A percentile compares a stretch with the other conserved stretches of the same genome.
These are phyloP conservation scores for Hypanus sabinus DNA, from an alignment of 2,113 vertebrate genomes.

Conservation along the genomic window DNA sequence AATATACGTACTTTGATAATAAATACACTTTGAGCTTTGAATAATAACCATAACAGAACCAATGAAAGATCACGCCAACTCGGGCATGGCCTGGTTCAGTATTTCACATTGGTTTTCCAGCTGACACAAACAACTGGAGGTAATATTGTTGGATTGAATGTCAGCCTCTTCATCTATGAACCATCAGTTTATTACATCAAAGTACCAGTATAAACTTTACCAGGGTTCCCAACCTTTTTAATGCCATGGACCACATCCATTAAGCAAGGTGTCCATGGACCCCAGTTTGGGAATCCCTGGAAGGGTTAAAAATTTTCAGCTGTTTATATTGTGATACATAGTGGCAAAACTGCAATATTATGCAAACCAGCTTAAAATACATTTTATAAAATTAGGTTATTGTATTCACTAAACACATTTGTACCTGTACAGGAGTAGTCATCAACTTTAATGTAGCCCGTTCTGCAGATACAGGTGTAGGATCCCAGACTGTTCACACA, in stretches of 20 bases:
- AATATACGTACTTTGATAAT: no score
- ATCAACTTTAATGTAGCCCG: conserved; percentile 91
- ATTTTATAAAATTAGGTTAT: background rate
- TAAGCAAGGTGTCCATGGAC: no score
- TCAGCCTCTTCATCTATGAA: background rate
- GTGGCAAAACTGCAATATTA: background rate
- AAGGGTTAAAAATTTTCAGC: background rate
- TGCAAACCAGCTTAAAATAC: background rate
- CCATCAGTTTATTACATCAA: background rate
- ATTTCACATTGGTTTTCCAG: background rate
- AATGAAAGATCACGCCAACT: no score
- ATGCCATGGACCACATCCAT: no score
- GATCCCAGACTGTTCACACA: conserved; percentile 91
- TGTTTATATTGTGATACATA: background rate
- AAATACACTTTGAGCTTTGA: no score
- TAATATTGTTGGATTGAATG: background rate
- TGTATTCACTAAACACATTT: conserved; percentile 9
- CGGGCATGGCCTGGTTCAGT: background rate
- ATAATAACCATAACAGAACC: no score
- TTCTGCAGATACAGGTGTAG: conserved; percentile 94
- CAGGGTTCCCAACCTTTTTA: no score
- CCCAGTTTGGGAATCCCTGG: no score
- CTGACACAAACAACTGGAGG: background rate
- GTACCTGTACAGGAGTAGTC: conserved; percentile 98
- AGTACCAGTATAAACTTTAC: background rate